Conservation (phyloP, 2,113 vertebrate species). For the Toxotes jaculatrix region DNA sequence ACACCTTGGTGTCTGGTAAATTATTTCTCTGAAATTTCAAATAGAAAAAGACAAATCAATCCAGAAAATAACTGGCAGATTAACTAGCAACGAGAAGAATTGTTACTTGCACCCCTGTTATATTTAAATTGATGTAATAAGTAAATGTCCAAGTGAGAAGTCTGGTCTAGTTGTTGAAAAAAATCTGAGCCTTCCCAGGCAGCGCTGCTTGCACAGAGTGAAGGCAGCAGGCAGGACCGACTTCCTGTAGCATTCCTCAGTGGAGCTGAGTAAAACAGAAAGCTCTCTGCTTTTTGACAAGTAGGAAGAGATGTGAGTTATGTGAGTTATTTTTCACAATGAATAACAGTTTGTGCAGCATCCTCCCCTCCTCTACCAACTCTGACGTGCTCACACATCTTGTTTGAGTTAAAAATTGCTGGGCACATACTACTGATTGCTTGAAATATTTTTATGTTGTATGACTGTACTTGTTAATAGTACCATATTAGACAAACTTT, state of each 20-base stretch:
- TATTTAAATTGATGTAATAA: too few relatives aligned
- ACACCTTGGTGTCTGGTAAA: neutral
- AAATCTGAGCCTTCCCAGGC: neutral
- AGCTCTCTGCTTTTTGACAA: neutral
- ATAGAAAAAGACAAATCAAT: neutral
- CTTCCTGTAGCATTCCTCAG: constrained; percentile 35
- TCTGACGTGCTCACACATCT: neutral
- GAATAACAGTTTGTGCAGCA: neutral
- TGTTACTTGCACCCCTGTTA: neutral
- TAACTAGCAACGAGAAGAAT: neutral
- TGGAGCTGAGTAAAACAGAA: neutral
- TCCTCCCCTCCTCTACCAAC: neutral
- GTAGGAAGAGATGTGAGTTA: too few relatives aligned
- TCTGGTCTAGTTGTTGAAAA: neutral
- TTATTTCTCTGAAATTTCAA: too few relatives aligned
- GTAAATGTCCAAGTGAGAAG: neutral
- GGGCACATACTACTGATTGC: neutral
- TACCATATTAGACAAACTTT: neutral
- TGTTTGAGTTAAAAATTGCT: neutral
- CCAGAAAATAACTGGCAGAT: neutral
- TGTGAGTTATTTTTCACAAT: neutral
- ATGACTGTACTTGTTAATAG: neutral
- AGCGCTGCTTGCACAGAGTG: neutral
- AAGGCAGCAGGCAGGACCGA: constrained; percentile 29
- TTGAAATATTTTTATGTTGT: neutral